These are phyloP conservation scores for Psephotus haematonotus DNA, from an alignment of 2,113 vertebrate genomes.

Conservation along the genomic window DNA sequence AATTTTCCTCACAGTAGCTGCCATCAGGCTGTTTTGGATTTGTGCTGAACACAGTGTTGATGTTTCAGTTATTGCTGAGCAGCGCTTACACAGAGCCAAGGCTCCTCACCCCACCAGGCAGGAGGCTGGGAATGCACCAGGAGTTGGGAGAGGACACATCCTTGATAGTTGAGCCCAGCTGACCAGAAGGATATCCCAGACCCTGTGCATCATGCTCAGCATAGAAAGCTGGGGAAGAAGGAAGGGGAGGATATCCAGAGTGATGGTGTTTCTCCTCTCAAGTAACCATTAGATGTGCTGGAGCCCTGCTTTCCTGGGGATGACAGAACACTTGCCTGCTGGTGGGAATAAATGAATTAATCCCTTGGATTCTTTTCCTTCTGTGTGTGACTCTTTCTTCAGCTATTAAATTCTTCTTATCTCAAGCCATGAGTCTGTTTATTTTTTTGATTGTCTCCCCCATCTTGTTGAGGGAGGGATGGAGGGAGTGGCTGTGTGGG, in stretches of 20 bases:
- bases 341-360: fast-evolving
- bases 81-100: neutral
- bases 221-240: neutral
- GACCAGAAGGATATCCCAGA: neutral
- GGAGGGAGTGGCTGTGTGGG: neutral
- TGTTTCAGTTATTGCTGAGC: neutral
- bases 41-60: neutral
- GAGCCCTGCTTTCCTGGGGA: neutral
- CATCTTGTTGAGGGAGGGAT: neutral
- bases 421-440: neutral
- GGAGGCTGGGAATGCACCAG: neutral
- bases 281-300: fast-evolving
- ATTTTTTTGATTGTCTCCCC: neutral
- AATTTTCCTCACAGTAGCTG: neutral
- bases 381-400: neutral
- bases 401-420: neutral
- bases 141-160: neutral
- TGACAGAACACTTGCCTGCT: neutral
- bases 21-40: neutral
- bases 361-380: neutral
- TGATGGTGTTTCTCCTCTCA: neutral
- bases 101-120: neutral
- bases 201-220: neutral
- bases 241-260: too few species aligned
- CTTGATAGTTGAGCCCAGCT: neutral